Conservation (phyloP, 2,113 vertebrate genomes). For the Chlorodrepanis virens region DNA sequence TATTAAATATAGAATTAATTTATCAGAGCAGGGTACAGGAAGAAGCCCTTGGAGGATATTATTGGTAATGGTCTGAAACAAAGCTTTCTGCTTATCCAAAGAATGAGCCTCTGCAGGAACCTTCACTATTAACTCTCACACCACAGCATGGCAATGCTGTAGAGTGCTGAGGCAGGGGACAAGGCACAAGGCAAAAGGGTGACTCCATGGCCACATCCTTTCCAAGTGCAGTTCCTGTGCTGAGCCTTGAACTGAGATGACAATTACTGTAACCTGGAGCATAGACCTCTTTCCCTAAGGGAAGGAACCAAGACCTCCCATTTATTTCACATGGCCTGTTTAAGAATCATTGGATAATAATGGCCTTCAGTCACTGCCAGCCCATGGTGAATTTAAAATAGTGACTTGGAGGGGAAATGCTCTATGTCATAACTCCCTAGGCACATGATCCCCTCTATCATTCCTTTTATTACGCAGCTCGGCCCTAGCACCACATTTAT, state of each 20-base stretch:
- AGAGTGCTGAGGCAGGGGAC: background rate
- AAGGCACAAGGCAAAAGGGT: background rate
- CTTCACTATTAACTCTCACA: background rate
- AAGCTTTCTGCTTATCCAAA: background rate
- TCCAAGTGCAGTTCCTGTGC: background rate
- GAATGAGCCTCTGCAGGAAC: background rate
- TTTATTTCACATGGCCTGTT: conserved; percentile 24
- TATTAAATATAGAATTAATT: conserved; percentile 31
- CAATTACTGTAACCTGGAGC: background rate
- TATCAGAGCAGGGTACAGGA: background rate
- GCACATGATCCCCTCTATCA: background rate
- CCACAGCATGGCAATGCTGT: background rate
- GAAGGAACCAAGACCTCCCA: background rate
- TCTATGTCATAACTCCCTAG: background rate
- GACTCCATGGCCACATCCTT: background rate
- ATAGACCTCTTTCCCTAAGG: background rate
- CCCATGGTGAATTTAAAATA: background rate
- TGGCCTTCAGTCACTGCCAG: conserved; percentile 21
- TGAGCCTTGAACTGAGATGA: background rate
- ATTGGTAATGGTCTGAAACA: background rate
- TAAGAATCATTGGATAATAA: background rate
- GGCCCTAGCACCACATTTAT: conserved; percentile 31
- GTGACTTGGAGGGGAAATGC: conserved; percentile 1
- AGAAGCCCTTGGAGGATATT: conserved; percentile 1
- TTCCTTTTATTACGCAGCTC: conserved; percentile 17